phyloP scores from a whole-genome alignment of 2,888 invertebrate species.

The Tinea semifulvella region DNA sequence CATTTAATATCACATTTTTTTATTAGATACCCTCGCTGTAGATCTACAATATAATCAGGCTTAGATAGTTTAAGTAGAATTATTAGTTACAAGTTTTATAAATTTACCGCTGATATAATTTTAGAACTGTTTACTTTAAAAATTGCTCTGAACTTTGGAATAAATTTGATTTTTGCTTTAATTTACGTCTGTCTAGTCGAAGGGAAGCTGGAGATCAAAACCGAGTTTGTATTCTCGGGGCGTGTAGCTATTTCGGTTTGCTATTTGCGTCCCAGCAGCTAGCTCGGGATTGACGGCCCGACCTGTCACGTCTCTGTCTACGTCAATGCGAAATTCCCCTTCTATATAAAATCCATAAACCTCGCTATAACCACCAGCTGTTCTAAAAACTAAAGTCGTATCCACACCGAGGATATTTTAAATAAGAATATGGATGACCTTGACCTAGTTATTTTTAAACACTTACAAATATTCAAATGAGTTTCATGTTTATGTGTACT shows the following conservation, averaged over 20 bases:
- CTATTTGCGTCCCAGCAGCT: slow-evolving; percentile 59
- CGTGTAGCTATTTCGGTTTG: slow-evolving; percentile 56
- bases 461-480: background rate
- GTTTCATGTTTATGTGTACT: background rate
- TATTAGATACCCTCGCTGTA: no score
- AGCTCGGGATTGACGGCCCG: slow-evolving; percentile 60
- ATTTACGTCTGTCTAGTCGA: slow-evolving; percentile 30
- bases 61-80: no score
- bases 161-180: slow-evolving; percentile 15
- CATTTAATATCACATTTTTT: no score
- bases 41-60: no score
- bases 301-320: slow-evolving; percentile 47
- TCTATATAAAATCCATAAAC: slow-evolving; percentile 4
- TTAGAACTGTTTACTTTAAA: background rate
- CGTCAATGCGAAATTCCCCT: slow-evolving; percentile 25
- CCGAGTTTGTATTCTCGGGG: slow-evolving; percentile 59
- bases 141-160: background rate
- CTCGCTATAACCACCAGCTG: background rate
- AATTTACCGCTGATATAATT: no score
- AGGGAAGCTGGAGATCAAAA: slow-evolving; percentile 54
- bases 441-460: slow-evolving; percentile 48
- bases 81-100: no score
- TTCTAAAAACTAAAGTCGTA: no score
- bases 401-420: background rate
- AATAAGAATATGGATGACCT: slow-evolving; percentile 38